Base-by-base conservation (phyloP, 1,140 invertebrate species). In the Leptinotarsa texana region DNA sequence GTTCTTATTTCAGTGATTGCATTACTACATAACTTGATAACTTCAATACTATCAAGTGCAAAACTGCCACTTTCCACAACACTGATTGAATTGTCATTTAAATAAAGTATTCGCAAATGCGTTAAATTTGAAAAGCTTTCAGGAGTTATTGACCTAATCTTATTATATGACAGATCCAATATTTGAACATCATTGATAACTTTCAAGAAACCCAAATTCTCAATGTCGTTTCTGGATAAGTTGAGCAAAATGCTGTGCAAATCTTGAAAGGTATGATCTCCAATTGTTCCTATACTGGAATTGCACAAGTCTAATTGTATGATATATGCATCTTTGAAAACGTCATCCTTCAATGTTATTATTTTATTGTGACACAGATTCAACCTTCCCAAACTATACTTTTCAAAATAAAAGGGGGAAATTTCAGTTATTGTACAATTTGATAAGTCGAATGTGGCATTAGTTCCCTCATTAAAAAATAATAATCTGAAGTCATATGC, bases 341-440 rank as follows among this genome's bases (percentile, higher is more conserved):
- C 70, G 3, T 17, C 11, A 48, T 63, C 42, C 27, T 63, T 33
- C 13, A 72, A 47, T 27, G 33, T 21, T 33, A 0, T 17, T 0
- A 72, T 48, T 49, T 72, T 72, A 24, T 72, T 72, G 18, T 72
- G 33, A 42, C 70, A 72, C n/a, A 72, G 61, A 42, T 72, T 72
- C n/a, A 72, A 27, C 2, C 27, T 63, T 1, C 70, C 70, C 49
- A 72, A 47, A 47, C 33, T 63, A 48, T 72, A 72, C n/a, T 72
- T 72, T 18, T 62, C 48, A 17, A 72, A 72, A 63, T 72, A 72
- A 8, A 27, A 13, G 2, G 11, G 13, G 21, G 62, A 72, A 2
- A 72, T 72, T 17, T 72, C 51, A 33, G 22, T 63, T 21, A 72
- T 72, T 11, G 70, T 63, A 47, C 62, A 63, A 65, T 63, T 33